Conservation (phyloP, 2,113 vertebrate genomes). For the Perognathus longimembris region DNA sequence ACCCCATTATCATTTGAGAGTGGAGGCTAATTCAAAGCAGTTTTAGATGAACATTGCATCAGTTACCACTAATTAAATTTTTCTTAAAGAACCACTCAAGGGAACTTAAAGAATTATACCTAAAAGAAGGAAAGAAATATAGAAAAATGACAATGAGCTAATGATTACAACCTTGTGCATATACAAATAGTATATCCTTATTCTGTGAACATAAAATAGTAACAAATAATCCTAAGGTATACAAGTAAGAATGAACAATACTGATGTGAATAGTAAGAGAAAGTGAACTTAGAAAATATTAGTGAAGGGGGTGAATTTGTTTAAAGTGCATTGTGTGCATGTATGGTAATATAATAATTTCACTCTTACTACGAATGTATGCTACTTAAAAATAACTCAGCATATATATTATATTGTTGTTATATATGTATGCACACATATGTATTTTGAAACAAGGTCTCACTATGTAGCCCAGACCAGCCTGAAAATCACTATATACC, state of each 20-base stretch:
- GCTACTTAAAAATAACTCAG: too few relatives aligned
- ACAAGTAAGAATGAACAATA: background rate
- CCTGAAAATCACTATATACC: too few relatives aligned
- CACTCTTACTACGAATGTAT: too few relatives aligned
- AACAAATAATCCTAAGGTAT: background rate
- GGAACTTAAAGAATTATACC: background rate
- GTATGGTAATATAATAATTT: too few relatives aligned
- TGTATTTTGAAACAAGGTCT: too few relatives aligned
- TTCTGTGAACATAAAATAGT: background rate
- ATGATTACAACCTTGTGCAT: background rate
- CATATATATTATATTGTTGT: too few relatives aligned
- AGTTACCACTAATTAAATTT: background rate
- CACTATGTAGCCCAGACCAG: too few relatives aligned
- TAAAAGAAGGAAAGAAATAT: background rate
- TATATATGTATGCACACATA: too few relatives aligned
- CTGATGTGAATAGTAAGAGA: too few relatives aligned
- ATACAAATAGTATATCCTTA: background rate
- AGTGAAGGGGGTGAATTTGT: too few relatives aligned
- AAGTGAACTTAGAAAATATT: too few relatives aligned
- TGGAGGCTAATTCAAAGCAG: background rate
- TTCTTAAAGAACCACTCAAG: background rate
- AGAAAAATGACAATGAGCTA: background rate
- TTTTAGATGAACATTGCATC: background rate
- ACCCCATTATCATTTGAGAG: background rate
- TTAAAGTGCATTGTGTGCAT: too few relatives aligned